These are phyloP conservation scores for Tinea semifulvella DNA, from an alignment of 2,888 invertebrate species.

Conservation along the genomic window DNA sequence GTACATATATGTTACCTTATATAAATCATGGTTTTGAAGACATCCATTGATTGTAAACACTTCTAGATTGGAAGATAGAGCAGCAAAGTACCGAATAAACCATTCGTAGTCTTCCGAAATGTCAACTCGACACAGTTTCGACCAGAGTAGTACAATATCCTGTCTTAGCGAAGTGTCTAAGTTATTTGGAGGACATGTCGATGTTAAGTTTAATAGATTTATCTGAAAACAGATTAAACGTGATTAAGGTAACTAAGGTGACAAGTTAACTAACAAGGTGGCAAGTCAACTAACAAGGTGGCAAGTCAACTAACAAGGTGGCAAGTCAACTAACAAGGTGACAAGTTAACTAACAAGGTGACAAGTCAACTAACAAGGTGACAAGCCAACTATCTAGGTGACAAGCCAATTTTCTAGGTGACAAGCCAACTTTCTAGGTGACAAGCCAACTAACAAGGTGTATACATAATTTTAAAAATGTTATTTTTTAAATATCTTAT, in stretches of 20 bases:
- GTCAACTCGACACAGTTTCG: slow-evolving; percentile 27
- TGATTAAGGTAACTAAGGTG: too few relatives aligned
- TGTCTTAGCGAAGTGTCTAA: slow-evolving; percentile 27
- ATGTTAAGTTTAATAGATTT: slow-evolving; percentile 30
- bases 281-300: too few relatives aligned
- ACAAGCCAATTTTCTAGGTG: too few relatives aligned
- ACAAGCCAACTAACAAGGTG: too few relatives aligned
- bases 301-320: too few relatives aligned
- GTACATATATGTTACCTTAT: not conserved
- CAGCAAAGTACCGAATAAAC: not conserved
- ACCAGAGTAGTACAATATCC: slow-evolving; percentile 32
- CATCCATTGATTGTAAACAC: not conserved
- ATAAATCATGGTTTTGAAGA: not conserved
- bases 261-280: too few relatives aligned
- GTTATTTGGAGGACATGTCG: slow-evolving; percentile 31
- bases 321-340: too few relatives aligned
- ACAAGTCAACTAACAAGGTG: too few relatives aligned
- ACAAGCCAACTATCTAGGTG: too few relatives aligned
- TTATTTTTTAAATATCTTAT: not conserved
- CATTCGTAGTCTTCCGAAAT: not conserved
- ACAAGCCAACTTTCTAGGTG: too few relatives aligned
- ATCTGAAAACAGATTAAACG: slow-evolving; percentile 26
- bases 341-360: too few relatives aligned
- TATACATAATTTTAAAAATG: too few relatives aligned
- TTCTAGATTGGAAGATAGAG: not conserved